phyloP scores from a whole-genome alignment of 2,797 vertebrate species.

The Phalloptychus januarius region DNA sequence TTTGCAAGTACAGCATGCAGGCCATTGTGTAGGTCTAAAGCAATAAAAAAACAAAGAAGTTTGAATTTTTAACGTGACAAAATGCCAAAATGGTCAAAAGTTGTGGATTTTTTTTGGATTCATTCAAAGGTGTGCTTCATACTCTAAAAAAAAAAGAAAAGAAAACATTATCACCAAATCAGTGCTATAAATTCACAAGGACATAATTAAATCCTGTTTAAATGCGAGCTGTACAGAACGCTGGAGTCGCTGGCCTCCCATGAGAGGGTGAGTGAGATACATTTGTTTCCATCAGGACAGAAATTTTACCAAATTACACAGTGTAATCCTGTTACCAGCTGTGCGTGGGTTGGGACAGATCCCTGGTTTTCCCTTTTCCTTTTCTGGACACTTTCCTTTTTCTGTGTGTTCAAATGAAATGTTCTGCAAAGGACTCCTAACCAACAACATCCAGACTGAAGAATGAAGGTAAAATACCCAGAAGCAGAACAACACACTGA shows the following conservation, averaged over 20 bases:
- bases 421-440: neutral
- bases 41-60: neutral
- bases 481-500: neutral
- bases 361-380: constrained; percentile 5
- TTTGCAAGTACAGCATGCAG: neutral
- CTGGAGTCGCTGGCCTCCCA: constrained; percentile 3
- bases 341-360: neutral
- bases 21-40: neutral
- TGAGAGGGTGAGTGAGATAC: neutral
- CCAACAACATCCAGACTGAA: neutral
- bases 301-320: constrained; percentile 9
- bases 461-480: neutral
- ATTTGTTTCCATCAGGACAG: neutral
- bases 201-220: constrained; percentile 4
- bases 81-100: neutral
- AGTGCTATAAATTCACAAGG: neutral
- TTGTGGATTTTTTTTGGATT: no score
- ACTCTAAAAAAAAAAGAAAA: neutral
- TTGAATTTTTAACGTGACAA: neutral
- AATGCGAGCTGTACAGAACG: neutral
- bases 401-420: neutral
- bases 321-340: constrained; percentile 17
- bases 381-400: constrained; percentile 4
- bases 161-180: neutral
- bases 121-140: neutral